Percentiles rank a stretch among this genome's conserved stretches.
Evolutionary conservation across 2,113 vertebrate species (phyloP).

Genomic region (Pyrgilauda ruficollis): DNA sequence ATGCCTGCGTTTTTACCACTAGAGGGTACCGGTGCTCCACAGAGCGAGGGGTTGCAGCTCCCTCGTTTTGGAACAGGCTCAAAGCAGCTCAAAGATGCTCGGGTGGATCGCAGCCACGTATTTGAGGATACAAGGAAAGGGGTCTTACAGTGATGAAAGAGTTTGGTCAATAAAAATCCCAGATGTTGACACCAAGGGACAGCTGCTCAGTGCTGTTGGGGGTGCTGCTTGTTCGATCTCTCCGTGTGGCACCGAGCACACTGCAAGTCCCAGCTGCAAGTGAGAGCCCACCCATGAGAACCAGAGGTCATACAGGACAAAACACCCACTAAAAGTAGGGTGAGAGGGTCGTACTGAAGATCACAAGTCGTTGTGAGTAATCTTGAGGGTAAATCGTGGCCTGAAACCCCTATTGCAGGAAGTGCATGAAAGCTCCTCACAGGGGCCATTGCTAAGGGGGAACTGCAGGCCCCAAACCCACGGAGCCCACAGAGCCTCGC

Average conservation of each 20-base stretch:
- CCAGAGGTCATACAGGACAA: neutral
- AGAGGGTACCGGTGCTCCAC: neutral
- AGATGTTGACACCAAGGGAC: neutral
- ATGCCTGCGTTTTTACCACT: neutral
- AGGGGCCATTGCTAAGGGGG: neutral
- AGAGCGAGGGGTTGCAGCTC: neutral
- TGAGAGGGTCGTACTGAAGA: neutral
- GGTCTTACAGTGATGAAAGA: neutral
- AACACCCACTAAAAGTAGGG: neutral
- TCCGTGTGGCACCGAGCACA: fast-evolving
- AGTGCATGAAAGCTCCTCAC: no score
- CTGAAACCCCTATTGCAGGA: neutral
- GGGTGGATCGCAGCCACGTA: neutral
- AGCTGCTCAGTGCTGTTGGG: neutral
- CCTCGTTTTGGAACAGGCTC: neutral
- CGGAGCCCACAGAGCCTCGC: neutral
- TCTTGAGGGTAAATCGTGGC: neutral
- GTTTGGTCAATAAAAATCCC: neutral
- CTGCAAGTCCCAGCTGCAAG: neutral
- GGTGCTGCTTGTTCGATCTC: fast-evolving
- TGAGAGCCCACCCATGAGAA: neutral
- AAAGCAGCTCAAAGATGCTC: neutral
- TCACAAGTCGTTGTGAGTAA: neutral
- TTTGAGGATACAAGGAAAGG: neutral
- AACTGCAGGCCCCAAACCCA: neutral